phyloP scores from a whole-genome alignment of 2,113 vertebrate genomes.

The Cyprinodon brontotheroides region DNA sequence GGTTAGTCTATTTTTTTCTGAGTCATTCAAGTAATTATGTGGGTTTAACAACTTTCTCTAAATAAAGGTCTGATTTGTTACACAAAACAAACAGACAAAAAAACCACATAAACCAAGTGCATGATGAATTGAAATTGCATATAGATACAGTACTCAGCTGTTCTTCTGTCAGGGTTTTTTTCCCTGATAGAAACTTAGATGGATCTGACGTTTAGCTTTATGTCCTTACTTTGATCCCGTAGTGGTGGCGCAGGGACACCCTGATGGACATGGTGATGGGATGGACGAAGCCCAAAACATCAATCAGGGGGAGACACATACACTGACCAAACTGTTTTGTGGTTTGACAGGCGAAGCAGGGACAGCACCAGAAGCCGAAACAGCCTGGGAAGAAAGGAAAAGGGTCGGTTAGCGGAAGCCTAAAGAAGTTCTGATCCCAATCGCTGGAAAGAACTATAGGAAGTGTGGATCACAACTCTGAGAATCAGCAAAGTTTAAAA shows the following conservation, averaged over 20 bases:
- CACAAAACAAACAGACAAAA: no score
- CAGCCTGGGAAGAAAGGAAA: conserved; percentile 53
- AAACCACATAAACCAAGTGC: no score
- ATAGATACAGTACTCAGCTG: no score
- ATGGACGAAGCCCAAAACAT: conserved; percentile 36
- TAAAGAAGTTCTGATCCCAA: background rate
- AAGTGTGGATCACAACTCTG: no score
- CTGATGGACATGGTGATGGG: conserved; percentile 63
- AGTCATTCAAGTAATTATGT: background rate
- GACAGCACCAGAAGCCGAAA: conserved; percentile 71
- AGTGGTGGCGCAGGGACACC: conserved; percentile 34
- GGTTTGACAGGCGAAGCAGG: conserved; percentile 72
- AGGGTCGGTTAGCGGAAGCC: conserved; percentile 9
- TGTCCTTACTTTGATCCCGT: conserved; percentile 50
- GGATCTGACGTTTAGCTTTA: background rate
- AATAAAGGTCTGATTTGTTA: no score
- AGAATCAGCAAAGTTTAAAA: background rate
- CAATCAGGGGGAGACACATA: conserved; percentile 78
- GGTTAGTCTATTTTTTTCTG: background rate
- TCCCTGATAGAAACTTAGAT: no score
- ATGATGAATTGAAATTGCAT: no score
- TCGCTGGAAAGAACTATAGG: no score
- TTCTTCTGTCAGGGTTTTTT: no score
- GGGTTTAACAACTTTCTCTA: no score
- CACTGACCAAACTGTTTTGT: conserved; percentile 61